A percentile compares a stretch with the other conserved stretches of the same genome.
These are phyloP conservation scores for Elysia chlorotica DNA, from an alignment of 1,140 invertebrate genomes.

Conservation along the genomic window DNA sequence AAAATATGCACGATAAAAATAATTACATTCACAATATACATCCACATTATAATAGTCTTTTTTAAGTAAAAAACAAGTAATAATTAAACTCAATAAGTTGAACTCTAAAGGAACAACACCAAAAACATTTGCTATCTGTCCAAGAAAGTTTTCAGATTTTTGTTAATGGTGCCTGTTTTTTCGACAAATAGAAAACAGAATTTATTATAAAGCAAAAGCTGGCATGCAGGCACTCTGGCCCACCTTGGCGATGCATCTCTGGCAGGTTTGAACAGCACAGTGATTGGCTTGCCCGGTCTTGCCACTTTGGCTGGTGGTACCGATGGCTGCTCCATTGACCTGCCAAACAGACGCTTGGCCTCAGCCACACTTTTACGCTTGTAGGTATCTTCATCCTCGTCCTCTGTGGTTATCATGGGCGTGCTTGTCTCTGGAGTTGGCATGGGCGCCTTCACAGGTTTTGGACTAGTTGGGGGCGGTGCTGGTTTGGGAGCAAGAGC, in stretches of 20 bases:
- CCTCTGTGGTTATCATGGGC: conserved; percentile 29
- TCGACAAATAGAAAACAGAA: background rate
- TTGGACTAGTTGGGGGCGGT: no score
- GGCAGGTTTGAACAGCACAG: conserved; percentile 22
- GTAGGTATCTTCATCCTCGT: conserved; percentile 38
- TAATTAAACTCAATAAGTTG: no score
- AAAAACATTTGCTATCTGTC: background rate
- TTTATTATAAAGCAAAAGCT: background rate
- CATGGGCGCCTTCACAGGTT: conserved; percentile 25
- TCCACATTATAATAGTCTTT: no score
- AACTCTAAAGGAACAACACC: no score
- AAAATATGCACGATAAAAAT: no score
- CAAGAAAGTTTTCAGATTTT: background rate
- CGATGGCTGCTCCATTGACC: conserved; percentile 22
- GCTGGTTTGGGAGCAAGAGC: conserved; percentile 2
- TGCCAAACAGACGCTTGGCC: conserved; percentile 34
- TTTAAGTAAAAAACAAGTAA: no score
- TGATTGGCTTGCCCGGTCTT: conserved; percentile 26
- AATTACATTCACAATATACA: no score
- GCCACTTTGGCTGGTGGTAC: conserved; percentile 30
- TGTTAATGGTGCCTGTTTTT: background rate
- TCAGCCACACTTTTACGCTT: conserved; percentile 32
- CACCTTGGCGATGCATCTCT: conserved; percentile 31
- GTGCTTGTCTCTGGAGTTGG: conserved; percentile 23
- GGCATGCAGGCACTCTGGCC: background rate